Conservation (phyloP, 2,888 invertebrate genomes). For the Malthinus flaveolus region DNA sequence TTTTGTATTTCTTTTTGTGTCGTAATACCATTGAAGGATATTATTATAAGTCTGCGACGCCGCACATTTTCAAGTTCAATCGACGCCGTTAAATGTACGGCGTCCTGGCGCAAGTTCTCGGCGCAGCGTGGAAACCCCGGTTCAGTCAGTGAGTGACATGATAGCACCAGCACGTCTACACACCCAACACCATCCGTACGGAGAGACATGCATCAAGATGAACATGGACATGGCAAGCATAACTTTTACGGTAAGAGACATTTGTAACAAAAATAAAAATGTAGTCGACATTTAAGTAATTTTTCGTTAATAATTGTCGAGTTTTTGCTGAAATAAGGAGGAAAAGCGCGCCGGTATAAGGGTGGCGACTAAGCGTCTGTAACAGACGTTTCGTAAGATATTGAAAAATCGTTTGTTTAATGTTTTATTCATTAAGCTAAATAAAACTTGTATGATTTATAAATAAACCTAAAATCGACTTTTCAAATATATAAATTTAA, state of each 20-base stretch:
- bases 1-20: too few species aligned
- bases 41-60: not conserved
- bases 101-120: constrained; percentile 19
- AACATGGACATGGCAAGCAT: constrained; percentile 62
- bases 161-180: constrained; percentile 49
- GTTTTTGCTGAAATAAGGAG: not conserved
- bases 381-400: too few species aligned
- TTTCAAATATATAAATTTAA: too few species aligned
- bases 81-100: constrained; percentile 11
- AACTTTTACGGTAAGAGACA: constrained; percentile 53
- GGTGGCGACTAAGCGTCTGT: constrained; percentile 4
- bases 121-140: constrained; percentile 24
- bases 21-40: not conserved
- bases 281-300: not conserved
- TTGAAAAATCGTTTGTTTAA: too few species aligned
- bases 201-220: constrained; percentile 73
- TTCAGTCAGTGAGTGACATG: constrained; percentile 53
- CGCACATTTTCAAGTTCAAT: constrained; percentile 11
- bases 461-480: too few species aligned
- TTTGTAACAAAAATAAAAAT: not conserved
- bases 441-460: too few species aligned
- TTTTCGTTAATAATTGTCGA: constrained; percentile 3
- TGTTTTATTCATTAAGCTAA: too few species aligned
- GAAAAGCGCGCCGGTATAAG: not conserved
- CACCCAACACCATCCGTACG: constrained; percentile 57